Percentiles rank a stretch among this genome's conserved stretches.
Evolutionary conservation across 2,888 invertebrate genomes (phyloP).

Genomic region (Hypomecis atomaria): DNA sequence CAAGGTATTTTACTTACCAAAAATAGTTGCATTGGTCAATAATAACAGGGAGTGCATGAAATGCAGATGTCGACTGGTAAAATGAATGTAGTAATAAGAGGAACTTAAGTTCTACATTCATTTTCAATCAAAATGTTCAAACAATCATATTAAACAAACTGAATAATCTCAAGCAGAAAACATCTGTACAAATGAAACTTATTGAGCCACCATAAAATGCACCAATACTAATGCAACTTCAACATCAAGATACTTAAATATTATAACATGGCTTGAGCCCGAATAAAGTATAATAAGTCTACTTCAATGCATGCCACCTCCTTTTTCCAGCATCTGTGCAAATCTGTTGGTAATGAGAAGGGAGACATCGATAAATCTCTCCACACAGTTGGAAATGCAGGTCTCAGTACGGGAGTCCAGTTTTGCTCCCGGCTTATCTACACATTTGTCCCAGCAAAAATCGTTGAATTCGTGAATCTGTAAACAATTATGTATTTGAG

Average conservation of each 20-base stretch:
- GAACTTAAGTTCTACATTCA: too few relatives aligned
- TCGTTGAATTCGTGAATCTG: constrained; percentile 97
- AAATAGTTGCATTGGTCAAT: too few relatives aligned
- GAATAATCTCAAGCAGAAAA: too few relatives aligned
- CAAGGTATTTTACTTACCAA: not conserved
- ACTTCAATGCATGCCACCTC: constrained; percentile 82
- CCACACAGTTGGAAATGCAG: constrained; percentile 96
- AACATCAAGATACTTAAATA: constrained; percentile 8
- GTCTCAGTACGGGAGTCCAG: constrained; percentile 95
- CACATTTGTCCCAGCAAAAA: constrained; percentile 98
- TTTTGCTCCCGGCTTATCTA: constrained; percentile 95
- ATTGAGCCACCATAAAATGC: not conserved
- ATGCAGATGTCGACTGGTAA: too few relatives aligned
- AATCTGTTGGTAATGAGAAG: constrained; percentile 94
- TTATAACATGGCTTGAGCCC: constrained; percentile 4
- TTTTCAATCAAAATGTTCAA: too few relatives aligned
- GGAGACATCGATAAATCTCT: constrained; percentile 97
- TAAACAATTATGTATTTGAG: constrained; percentile 41
- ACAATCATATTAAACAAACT: too few relatives aligned
- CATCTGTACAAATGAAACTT: not conserved
- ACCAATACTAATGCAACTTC: constrained; percentile 7
- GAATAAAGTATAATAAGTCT: not conserved
- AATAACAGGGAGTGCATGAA: too few relatives aligned
- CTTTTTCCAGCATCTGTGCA: constrained; percentile 93
- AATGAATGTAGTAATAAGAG: too few relatives aligned